Evolutionary conservation across 2,797 vertebrate genomes (phyloP).

Genomic region (Diplodus puntazzo): DNA sequence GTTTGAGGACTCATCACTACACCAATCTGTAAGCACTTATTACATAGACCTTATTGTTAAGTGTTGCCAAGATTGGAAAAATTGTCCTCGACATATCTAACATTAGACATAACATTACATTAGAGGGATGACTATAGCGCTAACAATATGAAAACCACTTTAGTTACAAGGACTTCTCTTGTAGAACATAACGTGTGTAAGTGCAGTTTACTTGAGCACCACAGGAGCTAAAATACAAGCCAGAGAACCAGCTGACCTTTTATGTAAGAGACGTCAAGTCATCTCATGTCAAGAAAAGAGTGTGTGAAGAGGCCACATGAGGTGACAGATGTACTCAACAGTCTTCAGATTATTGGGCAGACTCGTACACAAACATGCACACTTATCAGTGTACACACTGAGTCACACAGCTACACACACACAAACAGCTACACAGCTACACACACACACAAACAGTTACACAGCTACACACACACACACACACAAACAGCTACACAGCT

Average conservation of each 20-base stretch:
- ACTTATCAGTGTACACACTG: slow-evolving; percentile 15
- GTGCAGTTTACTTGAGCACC: background rate
- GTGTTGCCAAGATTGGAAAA: no score
- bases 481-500: slow-evolving; percentile 9
- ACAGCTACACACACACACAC: slow-evolving; percentile 18
- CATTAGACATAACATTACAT: no score
- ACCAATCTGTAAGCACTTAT: no score
- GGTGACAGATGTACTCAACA: slow-evolving; percentile 21
- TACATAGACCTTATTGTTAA: no score
- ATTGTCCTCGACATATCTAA: background rate
- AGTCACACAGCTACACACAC: slow-evolving; percentile 25
- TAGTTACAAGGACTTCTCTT: background rate
- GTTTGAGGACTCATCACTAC: no score
- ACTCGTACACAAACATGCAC: slow-evolving; percentile 49
- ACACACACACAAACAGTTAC: slow-evolving; percentile 25
- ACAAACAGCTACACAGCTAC: no score
- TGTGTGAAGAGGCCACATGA: slow-evolving; percentile 18
- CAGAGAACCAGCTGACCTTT: background rate
- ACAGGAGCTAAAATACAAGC: background rate
- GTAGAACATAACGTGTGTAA: slow-evolving; percentile 9
- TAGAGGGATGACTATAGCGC: background rate
- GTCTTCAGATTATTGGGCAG: slow-evolving; percentile 49
- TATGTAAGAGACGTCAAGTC: background rate
- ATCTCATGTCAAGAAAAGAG: background rate
- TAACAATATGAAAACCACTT: background rate